Conservation (phyloP, 1,140 invertebrate genomes). For the Lordiphosa mommai region DNA sequence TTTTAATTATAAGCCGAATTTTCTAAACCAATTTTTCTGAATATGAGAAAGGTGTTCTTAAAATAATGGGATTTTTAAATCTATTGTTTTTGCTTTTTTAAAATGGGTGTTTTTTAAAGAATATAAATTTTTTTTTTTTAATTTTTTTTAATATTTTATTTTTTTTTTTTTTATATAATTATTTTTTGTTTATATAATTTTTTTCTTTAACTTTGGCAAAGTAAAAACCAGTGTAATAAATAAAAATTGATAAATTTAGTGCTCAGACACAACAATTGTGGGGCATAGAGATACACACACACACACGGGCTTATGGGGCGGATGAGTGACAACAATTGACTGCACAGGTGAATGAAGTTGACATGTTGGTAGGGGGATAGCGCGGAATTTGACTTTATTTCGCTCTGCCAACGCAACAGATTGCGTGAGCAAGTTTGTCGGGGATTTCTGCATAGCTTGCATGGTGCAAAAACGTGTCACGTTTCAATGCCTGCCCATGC, state of each 20-base stretch:
- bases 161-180: no score
- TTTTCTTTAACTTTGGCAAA: no score
- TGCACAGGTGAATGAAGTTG: conserved; percentile 60
- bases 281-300: conserved; percentile 13
- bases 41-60: no score
- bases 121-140: no score
- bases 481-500: conserved; percentile 60
- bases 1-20: no score
- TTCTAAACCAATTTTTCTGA: no score
- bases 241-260: conserved; percentile 67
- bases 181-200: no score
- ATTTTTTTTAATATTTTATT: no score
- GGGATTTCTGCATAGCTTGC: conserved; percentile 43
- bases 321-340: conserved; percentile 36
- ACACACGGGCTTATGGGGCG: conserved; percentile 20
- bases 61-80: no score
- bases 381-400: conserved; percentile 30
- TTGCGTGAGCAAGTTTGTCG: conserved; percentile 32
- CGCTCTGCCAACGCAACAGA: conserved; percentile 19
- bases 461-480: conserved; percentile 62
- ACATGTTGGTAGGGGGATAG: conserved; percentile 22
- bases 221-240: no score
- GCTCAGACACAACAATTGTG: conserved; percentile 48
- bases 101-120: no score
- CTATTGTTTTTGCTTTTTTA: no score